Evolutionary conservation across 1,140 invertebrate species (phyloP), one percentile per base, ranked within the genome.

Genomic region (Drosophila lini): DNA sequence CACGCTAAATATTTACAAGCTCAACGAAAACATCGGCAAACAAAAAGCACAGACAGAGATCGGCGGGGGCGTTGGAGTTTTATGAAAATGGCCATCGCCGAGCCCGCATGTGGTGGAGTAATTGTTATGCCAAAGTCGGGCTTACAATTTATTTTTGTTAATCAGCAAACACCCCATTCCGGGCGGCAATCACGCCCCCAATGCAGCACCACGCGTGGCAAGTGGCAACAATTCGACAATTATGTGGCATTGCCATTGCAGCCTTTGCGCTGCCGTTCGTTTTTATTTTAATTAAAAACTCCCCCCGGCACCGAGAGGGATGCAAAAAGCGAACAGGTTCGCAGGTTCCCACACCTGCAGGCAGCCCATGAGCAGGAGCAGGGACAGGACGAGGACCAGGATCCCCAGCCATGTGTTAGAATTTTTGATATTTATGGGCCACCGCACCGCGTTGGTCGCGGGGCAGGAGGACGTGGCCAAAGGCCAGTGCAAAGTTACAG

Each of bases 101-200:
- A 22, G 19, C 50, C 32, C 60, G 57, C 59, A 56, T 45, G 74
- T 28, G 44, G 45, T 36, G 56, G 78, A 81, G 65, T 78, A 78
- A 81, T 78, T 70, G 74, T 77, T 68, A 62, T 74, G 57, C 61
- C 45, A 81, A 75, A 53, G 74, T 58, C 63, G 60, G 45, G 74
- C 82, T 67, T 71, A 70, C 76, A 78, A 85, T 75, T 77, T 78
- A 78, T 86, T 74, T 78, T 75, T 78, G 82, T 85, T 85, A 81
- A 85, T 86, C 82, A 85, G 82, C 59, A 63, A 70, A 75, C 47
- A 53, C 31, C 52, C 52, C 47, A 71, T 59, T 60, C 36, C 62
- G 61, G 52, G 52, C 61, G 61, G 16, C 22, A 5, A 40, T 47
- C 71, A 45, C 52, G 73, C 74, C 61, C 48, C 22, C 25, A n/a